Base-by-base conservation (phyloP, 1,140 invertebrate genomes). In the Dendrolimus kikuchii region DNA sequence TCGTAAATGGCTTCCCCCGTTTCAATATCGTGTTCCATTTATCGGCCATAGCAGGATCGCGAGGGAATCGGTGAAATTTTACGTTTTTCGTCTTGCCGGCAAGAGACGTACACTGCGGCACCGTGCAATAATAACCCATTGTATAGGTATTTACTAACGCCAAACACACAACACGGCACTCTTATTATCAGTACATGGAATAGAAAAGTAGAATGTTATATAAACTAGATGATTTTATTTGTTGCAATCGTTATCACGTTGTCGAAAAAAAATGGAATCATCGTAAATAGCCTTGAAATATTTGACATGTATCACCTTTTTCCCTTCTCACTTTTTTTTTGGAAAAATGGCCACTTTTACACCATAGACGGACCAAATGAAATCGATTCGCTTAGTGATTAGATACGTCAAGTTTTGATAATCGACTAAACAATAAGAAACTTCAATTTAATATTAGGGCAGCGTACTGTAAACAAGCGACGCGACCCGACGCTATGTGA, bases 91-190 rank as follows among this genome's bases (percentile, higher is more conserved):
- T 84, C 68, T 84, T 85, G 69, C 84, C 84, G 74, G 84, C 81
- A 39, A 87, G 69, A 57, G 84, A 87, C 44, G 84, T 87, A 57
- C 84, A 87, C 68, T 87, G 84, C 61, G 84, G 84, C 39, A 87
- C 84, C 4, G 84, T 87, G 62, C 84, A 87, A 73, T 87, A 87
- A 73, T 87, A 87, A 70, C 84, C 84, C 84, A 87, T 87, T 62
- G 66, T 71, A 50, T 23, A 40, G 5, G n/a, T 50, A 41, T 50
- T 9, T 50, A 9, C 42, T 50, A 23, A 39, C 42, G 40, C 42
- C 49, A 50, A 38, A 10, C 49, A 23, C 9, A 40, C 40, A 50
- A n/a, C 23, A 40, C 58, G 46, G 53, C 45, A 45, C 44, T 41
- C 49, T 45, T 36, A 51, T 57, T 49, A 48, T 23, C 55, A 61